phyloP scores from a whole-genome alignment of 1,140 invertebrate species.

The Dendroctonus ponderosae region DNA sequence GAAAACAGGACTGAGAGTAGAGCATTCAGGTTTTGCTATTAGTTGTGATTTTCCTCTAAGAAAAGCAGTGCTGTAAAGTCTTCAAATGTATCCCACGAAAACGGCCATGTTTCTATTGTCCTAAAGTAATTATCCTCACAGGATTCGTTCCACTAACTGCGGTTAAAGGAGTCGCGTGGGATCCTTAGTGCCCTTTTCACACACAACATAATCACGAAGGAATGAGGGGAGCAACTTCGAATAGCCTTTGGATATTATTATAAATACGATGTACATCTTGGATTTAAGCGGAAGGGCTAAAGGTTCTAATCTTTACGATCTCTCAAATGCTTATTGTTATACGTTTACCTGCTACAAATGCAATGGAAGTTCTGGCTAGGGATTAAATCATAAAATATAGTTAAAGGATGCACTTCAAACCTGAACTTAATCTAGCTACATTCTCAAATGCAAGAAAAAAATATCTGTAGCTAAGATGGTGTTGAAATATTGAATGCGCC shows the following conservation, averaged over 20 bases:
- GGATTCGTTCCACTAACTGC: slow-evolving; percentile 21
- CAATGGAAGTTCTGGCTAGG: too few species aligned
- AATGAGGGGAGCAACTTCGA: slow-evolving; percentile 21
- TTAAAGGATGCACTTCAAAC: too few species aligned
- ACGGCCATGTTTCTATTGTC: slow-evolving; percentile 15
- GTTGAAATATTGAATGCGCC: too few species aligned
- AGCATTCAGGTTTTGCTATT: too few species aligned
- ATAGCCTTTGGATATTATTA: slow-evolving; percentile 28
- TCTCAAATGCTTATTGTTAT: slow-evolving; percentile 14
- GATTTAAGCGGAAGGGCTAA: slow-evolving; percentile 15
- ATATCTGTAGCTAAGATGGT: too few species aligned
- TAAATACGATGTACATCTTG: slow-evolving; percentile 24
- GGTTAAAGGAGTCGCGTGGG: slow-evolving; percentile 20
- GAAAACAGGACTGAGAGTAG: neutral
- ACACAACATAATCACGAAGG: slow-evolving; percentile 25
- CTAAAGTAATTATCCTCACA: slow-evolving; percentile 21
- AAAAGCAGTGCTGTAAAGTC: too few species aligned
- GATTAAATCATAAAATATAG: too few species aligned
- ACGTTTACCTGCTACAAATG: too few species aligned
- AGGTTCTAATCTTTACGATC: slow-evolving; percentile 20
- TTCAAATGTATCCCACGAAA: neutral
- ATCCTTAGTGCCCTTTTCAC: slow-evolving; percentile 24
- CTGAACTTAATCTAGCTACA: too few species aligned
- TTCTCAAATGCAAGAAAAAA: too few species aligned
- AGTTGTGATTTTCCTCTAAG: too few species aligned